A percentile compares a stretch with the other conserved stretches of the same genome.
Conservation (phyloP, 2,113 vertebrate species). For the Albula goreensis region DNA sequence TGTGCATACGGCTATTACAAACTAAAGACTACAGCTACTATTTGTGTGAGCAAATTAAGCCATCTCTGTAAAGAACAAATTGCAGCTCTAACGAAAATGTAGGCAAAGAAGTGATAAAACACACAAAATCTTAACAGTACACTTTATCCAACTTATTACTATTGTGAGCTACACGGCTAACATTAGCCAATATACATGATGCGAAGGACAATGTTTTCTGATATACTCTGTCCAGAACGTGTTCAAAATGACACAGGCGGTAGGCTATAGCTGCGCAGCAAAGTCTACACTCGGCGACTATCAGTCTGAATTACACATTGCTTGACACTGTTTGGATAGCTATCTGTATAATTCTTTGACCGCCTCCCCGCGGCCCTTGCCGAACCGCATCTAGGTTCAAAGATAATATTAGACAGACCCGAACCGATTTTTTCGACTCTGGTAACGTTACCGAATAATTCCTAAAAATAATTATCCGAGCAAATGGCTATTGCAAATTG, state of each 20-base stretch:
- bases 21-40: not conserved
- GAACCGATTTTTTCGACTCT: constrained; percentile 53
- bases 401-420: constrained; percentile 58
- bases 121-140: constrained; percentile 45
- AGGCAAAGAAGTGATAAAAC: constrained; percentile 42
- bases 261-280: constrained; percentile 57
- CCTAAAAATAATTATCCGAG: constrained; percentile 59
- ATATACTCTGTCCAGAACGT: constrained; percentile 41
- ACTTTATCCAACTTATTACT: constrained; percentile 28
- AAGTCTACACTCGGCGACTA: constrained; percentile 55
- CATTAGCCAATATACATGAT: constrained; percentile 29
- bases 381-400: constrained; percentile 48
- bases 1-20: too few relatives aligned
- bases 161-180: constrained; percentile 32
- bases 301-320: constrained; percentile 51
- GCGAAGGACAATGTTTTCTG: constrained; percentile 49
- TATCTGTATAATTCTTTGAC: constrained; percentile 53
- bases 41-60: not conserved
- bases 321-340: constrained; percentile 56
- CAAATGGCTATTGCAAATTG: constrained; percentile 66
- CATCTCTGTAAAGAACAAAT: not conserved
- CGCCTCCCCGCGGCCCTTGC: constrained; percentile 54
- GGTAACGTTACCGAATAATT: constrained; percentile 55
- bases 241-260: constrained; percentile 49
- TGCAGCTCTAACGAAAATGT: not conserved